Base-by-base conservation (phyloP, 2,113 vertebrate species). In the Myotis lucifugus region DNA sequence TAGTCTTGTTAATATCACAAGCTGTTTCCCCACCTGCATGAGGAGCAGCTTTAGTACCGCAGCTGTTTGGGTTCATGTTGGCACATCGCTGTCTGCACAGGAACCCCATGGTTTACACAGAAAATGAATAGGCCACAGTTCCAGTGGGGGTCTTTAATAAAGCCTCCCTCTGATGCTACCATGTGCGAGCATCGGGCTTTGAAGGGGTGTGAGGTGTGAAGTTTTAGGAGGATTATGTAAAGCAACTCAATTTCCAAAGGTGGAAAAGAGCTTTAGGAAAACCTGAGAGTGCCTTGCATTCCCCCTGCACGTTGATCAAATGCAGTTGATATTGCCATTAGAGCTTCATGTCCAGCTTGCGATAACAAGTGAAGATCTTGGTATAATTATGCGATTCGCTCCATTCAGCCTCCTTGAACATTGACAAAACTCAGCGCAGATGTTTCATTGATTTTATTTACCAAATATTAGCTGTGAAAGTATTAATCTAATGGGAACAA, bases 1-100 rank as follows among this genome's bases (percentile, higher is more conserved):
- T 87, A 97, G 96, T 96, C 95, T 96, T 95, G 93, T 97, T 97
- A 97, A 96, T 96, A 96, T 93, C 96, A 96, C 96, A 97, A 97
- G 97, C 94, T 97, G 97, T 97, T 97, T 92, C 82, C 70, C 95
- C 96, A 97, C 34, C 97, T 98, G 85, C 85, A 96, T 93, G 89
- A 37, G 0, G 95, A 97, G 96, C 95, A 96, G 95, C 77, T 92
- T 97, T 79, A 89, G 85, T 92, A 19, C n/a, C 69, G 96, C 96
- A 97, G 95, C 96, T 97, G 97, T 87, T 90, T 97, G 90, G 94
- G 91, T 94, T 94, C 32, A 9, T 94, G 95, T 46, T 96, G 96
- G 87, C 94, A 56, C 91, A 91, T 74, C 90, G 6, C 93, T 94
- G 23, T 94, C 92, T 64, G 89, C 6, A 2, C 42, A 87, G 97